phyloP scores from a whole-genome alignment of 2,113 vertebrate species.

The Ranitomeya imitator region DNA sequence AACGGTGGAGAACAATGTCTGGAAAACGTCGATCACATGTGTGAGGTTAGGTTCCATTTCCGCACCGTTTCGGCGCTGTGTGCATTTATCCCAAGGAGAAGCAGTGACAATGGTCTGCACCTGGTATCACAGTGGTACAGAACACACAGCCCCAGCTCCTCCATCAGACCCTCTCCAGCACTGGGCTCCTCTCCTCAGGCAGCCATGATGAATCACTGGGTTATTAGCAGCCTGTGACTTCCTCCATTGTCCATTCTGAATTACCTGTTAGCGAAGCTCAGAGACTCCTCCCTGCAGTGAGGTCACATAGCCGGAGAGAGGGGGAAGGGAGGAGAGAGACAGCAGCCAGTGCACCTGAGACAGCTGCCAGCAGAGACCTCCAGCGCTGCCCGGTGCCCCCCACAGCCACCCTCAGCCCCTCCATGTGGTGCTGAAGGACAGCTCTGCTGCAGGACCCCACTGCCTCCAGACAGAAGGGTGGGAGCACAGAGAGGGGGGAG shows the following conservation, averaged over 20 bases:
- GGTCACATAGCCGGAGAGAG: constrained; percentile 49
- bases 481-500: background rate
- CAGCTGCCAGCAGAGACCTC: constrained; percentile 26
- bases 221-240: background rate
- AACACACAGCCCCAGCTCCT: background rate
- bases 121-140: background rate
- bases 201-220: constrained; percentile 35
- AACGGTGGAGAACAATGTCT: no score
- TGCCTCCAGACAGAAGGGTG: background rate
- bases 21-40: no score
- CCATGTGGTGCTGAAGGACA: constrained; percentile 54
- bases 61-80: no score
- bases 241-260: constrained; percentile 45
- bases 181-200: background rate
- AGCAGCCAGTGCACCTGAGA: constrained; percentile 54
- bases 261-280: constrained; percentile 48
- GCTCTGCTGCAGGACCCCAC: constrained; percentile 36
- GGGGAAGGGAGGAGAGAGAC: constrained; percentile 37
- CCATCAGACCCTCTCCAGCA: background rate
- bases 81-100: background rate
- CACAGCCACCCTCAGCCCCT: background rate
- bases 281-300: constrained; percentile 46
- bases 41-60: no score
- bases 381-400: constrained; percentile 34
- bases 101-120: background rate